Base-by-base conservation (phyloP, 2,113 vertebrate species). In the Todiramphus saurophagus region DNA sequence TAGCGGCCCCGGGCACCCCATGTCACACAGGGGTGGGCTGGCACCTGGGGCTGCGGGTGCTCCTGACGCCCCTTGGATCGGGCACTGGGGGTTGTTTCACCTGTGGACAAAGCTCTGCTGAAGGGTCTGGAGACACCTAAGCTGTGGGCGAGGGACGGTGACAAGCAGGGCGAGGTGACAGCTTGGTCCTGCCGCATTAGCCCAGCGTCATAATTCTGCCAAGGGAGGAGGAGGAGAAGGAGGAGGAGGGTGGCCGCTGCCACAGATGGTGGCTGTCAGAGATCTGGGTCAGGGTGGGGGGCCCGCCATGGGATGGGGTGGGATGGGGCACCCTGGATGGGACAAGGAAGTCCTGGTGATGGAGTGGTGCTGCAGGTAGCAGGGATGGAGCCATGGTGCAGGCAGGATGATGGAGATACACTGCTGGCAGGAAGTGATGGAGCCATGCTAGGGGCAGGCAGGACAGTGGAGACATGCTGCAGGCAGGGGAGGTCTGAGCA, bases 201-300 rank as follows among this genome's bases (percentile, higher is more conserved):
- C 96, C 93, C 92, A 70, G 95, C 96, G 92, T 95, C 96, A 96
- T 96, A 95, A 90, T 97, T 98, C 96, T 98, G 97, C 96, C 60
- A 81, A 97, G 92, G 48, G 48, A 50, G 50, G 7, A 51, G 93
- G 94, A 93, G 97, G 94, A 98, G 97, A 98, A 98, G 94, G 94
- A 93, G 97, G 94, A 98, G 97, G 98, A 98, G 94, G 94, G 93
- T 33, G 88, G 97, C 82, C 68, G 8, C 78, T 28, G 97, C 97
- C 60, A 96, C 98, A 98, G 98, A 96, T 97, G 96, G 98, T 64
- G 90, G 95, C 97, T 94, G 94, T 97, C 92, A 96, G 98, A 96
- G 96, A 98, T 98, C 97, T 98, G 97, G 97, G 97, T 98, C 98
- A 98, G 97, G 89, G 92, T 30, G 16, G 85, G 85, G 84, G 74